These are phyloP conservation scores for Fragum sueziense DNA, from an alignment of 2,888 invertebrate genomes.

Conservation along the genomic window DNA sequence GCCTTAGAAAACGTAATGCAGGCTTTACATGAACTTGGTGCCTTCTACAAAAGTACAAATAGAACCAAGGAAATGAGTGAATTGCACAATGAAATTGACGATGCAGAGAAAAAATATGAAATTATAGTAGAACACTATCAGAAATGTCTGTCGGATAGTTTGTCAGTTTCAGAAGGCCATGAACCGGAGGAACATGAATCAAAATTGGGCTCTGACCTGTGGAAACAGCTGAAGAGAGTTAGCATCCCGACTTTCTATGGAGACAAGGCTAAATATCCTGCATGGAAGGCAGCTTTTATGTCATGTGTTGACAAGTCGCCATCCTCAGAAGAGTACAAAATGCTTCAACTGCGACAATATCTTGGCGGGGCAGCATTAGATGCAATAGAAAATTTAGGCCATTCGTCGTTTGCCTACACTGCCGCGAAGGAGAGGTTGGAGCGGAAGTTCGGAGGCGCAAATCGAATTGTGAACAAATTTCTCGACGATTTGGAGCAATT, in stretches of 20 bases:
- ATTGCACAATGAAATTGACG: not conserved
- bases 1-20: not conserved
- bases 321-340: not conserved
- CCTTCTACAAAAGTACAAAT: not conserved
- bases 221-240: not conserved
- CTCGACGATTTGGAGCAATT: not conserved
- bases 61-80: not conserved
- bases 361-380: not conserved
- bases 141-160: not conserved
- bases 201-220: not conserved
- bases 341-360: not conserved
- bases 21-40: not conserved
- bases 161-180: no score
- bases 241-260: not conserved
- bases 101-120: not conserved
- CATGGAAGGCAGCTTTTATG: not conserved
- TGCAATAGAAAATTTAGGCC: not conserved
- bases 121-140: not conserved
- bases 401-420: not conserved
- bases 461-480: not conserved
- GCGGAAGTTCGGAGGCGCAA: not conserved
- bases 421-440: not conserved
- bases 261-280: not conserved
- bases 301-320: not conserved
- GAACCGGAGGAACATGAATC: not conserved